Conservation (phyloP, 2,888 invertebrate genomes). For the Eledona agricola region DNA sequence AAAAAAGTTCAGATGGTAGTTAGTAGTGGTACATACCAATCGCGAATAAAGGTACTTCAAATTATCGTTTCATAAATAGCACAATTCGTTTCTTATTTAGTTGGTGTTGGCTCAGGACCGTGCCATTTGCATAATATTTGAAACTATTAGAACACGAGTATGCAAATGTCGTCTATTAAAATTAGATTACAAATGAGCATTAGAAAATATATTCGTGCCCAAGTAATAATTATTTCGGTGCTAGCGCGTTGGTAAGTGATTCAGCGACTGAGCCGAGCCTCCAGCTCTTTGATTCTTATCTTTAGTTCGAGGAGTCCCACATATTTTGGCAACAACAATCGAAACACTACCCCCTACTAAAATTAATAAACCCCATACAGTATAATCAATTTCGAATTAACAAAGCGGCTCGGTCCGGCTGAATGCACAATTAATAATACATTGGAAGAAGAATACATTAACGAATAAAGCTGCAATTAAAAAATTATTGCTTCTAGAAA, state of each 20-base stretch:
- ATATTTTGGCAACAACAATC: slow-evolving; percentile 10
- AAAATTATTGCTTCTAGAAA: slow-evolving; percentile 42
- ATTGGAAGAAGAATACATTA: slow-evolving; percentile 35
- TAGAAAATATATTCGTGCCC: slow-evolving; percentile 17
- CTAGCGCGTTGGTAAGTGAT: slow-evolving; percentile 15
- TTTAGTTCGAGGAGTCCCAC: background rate
- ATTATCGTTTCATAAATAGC: slow-evolving; percentile 15
- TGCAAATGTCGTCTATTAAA: slow-evolving; percentile 16
- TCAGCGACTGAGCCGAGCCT: slow-evolving; percentile 5
- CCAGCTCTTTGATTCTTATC: slow-evolving; percentile 16
- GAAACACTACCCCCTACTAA: slow-evolving; percentile 10
- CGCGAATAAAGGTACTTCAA: slow-evolving; percentile 11
- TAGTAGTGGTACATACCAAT: too few species aligned
- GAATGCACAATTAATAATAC: slow-evolving; percentile 25
- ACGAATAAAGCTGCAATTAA: slow-evolving; percentile 47
- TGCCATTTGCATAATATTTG: slow-evolving; percentile 12
- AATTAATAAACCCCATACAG: slow-evolving; percentile 23
- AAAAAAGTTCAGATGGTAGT: too few species aligned
- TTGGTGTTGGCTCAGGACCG: too few species aligned
- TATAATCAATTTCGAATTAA: slow-evolving; percentile 35
- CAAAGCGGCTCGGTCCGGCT: slow-evolving; percentile 6
- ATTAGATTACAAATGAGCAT: slow-evolving; percentile 19
- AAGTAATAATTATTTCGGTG: slow-evolving; percentile 21
- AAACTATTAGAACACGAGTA: slow-evolving; percentile 5
- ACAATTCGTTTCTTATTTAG: slow-evolving; percentile 12